Base-by-base conservation (phyloP, 2,888 invertebrate species). In the Antitype chi region DNA sequence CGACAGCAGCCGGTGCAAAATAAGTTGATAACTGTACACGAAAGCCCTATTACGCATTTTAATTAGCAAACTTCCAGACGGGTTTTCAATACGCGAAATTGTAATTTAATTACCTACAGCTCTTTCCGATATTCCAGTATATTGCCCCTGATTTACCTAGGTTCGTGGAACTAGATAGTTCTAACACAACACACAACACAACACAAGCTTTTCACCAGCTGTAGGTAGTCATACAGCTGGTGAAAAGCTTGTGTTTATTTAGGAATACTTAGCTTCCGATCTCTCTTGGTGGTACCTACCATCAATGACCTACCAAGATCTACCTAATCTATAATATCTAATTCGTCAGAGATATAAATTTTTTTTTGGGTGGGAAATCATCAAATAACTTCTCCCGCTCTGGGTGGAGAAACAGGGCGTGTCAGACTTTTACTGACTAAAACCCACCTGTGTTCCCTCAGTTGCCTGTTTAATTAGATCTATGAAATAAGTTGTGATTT, bases 21-120 rank as follows among this genome's bases (percentile, higher is more conserved):
- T 74, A 52, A 52, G 80, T 47, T 23, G 17, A 68, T 74, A 74
- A 74, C 68, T 23, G 53, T 53, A 28, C 66, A n/a, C 20, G 53
- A 55, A 80, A 75, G 25, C 38, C 63, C 11, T 52, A 38, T 53
- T 53, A 53, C 38, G 64, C 47, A 62, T 79, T 78, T 80, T 80
- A 64, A 80, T 80, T 80, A 64, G n/a, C 25, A 11, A 53, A 79
- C 64, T 71, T 57, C 43, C 80, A 75, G 75, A 38, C 75, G 11
- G 80, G 63, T 28, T 62, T 55, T 47, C 74, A 68, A 69, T 57
- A 59, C 47, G 32, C 57, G 47, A 63, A 74, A 69, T 66, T 59
- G 47, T 55, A 73, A 49, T 43, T 78, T 9, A n/a, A 78, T 71
- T 38, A 32, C 32, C 32, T 77, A 49, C 25, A 73, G 67, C 32